Percentiles rank a stretch among this genome's conserved stretches.
Evolutionary conservation across 2,888 invertebrate species (phyloP).

Genomic region (Branchipolynoe longqiensis): DNA sequence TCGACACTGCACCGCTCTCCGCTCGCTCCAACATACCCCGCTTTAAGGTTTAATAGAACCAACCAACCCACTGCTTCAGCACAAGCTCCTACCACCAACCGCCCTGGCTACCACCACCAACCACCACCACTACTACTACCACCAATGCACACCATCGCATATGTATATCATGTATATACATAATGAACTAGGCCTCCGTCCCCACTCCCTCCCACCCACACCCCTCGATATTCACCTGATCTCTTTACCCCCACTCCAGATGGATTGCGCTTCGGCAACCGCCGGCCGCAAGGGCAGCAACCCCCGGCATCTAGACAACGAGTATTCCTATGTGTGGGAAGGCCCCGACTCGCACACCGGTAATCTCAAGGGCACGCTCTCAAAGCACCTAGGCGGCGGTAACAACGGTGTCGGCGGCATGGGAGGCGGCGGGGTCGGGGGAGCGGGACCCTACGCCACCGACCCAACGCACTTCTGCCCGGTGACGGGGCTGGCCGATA

Average conservation of each 20-base stretch:
- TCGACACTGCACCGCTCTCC: too few species aligned
- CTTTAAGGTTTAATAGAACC: too few species aligned
- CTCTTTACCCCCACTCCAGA: constrained; percentile 19
- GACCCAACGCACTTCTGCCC: constrained; percentile 50
- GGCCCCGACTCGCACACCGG: constrained; percentile 38
- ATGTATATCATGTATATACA: too few species aligned
- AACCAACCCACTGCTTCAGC: too few species aligned
- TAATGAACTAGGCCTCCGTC: too few species aligned
- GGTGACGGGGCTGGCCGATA: constrained; percentile 40
- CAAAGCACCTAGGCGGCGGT: not conserved
- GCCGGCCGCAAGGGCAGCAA: not conserved
- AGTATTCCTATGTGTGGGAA: constrained; percentile 59
- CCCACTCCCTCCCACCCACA: too few species aligned
- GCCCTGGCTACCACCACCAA: too few species aligned
- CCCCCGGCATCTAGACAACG: constrained; percentile 48
- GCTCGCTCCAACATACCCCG: too few species aligned
- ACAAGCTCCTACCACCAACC: too few species aligned
- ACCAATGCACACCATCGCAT: too few species aligned
- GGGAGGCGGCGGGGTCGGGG: too few species aligned
- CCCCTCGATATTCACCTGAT: constrained; percentile 19
- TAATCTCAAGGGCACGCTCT: constrained; percentile 37
- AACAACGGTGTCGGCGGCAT: not conserved
- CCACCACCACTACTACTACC: too few species aligned
- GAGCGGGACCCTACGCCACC: not conserved
- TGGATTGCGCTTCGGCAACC: not conserved